Evolutionary conservation across 53 echinoderm and acorn worm species (phyloP), one percentile per base, ranked within the genome.

Genomic region (Paelopatides confundens): DNA sequence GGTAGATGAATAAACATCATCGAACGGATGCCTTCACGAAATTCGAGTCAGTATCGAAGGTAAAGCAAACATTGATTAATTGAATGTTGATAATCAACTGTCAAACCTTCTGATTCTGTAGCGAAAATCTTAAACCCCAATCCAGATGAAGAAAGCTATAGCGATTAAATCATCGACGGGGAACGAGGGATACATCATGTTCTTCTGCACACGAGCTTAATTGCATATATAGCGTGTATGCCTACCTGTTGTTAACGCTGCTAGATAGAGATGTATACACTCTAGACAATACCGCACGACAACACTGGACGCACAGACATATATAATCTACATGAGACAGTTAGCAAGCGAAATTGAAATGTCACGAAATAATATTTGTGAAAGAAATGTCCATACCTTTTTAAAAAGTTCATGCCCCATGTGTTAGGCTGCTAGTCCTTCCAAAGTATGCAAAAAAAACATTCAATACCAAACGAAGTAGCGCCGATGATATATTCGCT

Each of bases 391-490:
- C 58, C 79, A 79, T 79, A 79, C 79, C 79, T 79, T 79, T 79
- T 79, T 79, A 79, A 79, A 79, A 79, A 79, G 79, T 79, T 79
- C 79, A 79, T 79, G 58, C 79, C 79, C 79, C 79, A 79, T 79
- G 79, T 79, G 79, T 79, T 79, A 50, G 34, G 79, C 79, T 28
- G 40, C 79, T 27, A 31, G 51, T 79, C 79, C 79, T 50, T 79
- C 79, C 79, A 52, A 52, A 79, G 32, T 52, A 12, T 50, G 53
- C 32, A 50, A 79, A 77, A n/a, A n/a, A 79, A 79, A 8, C 68
- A 67, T 67, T 67, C 1, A 67, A 31, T 11, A 34, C 24, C 5
- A 67, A 31, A n/a, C 32, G 31, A 67, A 67, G 32, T 9, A 15
- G 68, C 13, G 11, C 18, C 32, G 68, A 31, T 11, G 68, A 67